Base-by-base conservation (phyloP, 2,113 vertebrate species). In the Strix aluco region DNA sequence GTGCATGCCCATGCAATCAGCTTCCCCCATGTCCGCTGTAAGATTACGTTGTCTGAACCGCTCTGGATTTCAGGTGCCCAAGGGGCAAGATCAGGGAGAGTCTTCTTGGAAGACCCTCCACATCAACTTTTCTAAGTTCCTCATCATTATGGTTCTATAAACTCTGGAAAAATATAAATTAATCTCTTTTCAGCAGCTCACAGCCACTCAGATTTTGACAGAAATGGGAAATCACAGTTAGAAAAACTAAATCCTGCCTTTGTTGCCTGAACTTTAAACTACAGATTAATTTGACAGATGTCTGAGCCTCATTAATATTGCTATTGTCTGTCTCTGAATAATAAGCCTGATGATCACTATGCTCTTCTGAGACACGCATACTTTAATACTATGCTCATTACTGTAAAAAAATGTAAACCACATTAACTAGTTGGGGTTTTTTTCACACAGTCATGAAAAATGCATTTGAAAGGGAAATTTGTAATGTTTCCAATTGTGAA, bases 281-380 rank as follows among this genome's bases (percentile, higher is more conserved):
- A 22, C 57, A 91, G 70, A 96, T 92, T 91, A 89, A 96, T 88
- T 91, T 65, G 92, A 92, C 78, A 95, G 81, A 91, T 85, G 78
- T 91, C 73, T 88, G 90, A 96, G 19, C 87, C 81, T 95, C 93
- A 83, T 94, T 93, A 93, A 95, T 90, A 93, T 92, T 96, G 66
- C 78, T 42, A 49, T 85, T 94, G 85, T 94, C 81, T 93, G 55
- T 25, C 87, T 94, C 90, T 73, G 84, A 88, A 91, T 85, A 95
- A 94, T 52, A 86, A 85, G 40, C 71, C 58, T 69, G 62, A 82
- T 93, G 81, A 87, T 89, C 73, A 36, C 55, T 22, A 10, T 9
- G 21, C 70, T 87, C 93, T 81, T 96, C 32, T 22, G 70, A 75
- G 84, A 91, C 78, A 62, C 2, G 10, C 61, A 75, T 88, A 65